phyloP scores from a whole-genome alignment of 2,888 invertebrate genomes.

The Hypomecis atomaria region DNA sequence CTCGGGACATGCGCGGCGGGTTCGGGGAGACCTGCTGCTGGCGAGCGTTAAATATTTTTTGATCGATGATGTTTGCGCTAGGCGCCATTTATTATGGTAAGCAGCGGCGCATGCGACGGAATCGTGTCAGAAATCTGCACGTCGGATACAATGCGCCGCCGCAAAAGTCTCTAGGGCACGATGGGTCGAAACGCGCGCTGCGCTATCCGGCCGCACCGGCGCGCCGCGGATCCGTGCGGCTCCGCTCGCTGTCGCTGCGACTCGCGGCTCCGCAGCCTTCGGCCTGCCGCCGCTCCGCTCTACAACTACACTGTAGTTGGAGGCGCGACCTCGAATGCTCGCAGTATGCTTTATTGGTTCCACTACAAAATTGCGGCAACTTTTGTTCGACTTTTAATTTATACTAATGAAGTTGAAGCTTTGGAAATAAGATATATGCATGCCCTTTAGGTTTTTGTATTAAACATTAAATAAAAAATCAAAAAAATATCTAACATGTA shows the following conservation, averaged over 20 bases:
- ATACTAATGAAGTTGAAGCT: too few relatives aligned
- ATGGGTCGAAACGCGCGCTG: not conserved
- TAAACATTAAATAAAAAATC: too few relatives aligned
- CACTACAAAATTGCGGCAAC: too few relatives aligned
- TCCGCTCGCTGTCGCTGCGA: not conserved
- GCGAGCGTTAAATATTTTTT: slow-evolving; percentile 31
- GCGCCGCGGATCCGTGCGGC: not conserved
- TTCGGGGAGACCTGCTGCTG: slow-evolving; percentile 52
- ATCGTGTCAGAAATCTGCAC: not conserved
- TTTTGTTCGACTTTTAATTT: too few relatives aligned
- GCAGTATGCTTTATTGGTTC: too few relatives aligned
- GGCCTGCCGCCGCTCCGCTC: not conserved
- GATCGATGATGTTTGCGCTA: slow-evolving; percentile 11
- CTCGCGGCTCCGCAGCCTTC: not conserved
- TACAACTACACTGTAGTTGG: too few relatives aligned
- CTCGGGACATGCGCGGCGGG: slow-evolving; percentile 55
- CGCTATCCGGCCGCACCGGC: not conserved
- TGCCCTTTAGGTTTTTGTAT: too few relatives aligned
- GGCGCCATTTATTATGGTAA: slow-evolving; percentile 2
- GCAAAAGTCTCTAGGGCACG: not conserved
- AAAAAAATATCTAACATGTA: too few relatives aligned
- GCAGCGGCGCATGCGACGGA: slow-evolving; percentile 12
- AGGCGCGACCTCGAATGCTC: too few relatives aligned
- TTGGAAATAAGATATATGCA: too few relatives aligned
- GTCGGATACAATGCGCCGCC: not conserved